phyloP scores from a whole-genome alignment of 2,113 vertebrate species.

The Phaethornis superciliosus region DNA sequence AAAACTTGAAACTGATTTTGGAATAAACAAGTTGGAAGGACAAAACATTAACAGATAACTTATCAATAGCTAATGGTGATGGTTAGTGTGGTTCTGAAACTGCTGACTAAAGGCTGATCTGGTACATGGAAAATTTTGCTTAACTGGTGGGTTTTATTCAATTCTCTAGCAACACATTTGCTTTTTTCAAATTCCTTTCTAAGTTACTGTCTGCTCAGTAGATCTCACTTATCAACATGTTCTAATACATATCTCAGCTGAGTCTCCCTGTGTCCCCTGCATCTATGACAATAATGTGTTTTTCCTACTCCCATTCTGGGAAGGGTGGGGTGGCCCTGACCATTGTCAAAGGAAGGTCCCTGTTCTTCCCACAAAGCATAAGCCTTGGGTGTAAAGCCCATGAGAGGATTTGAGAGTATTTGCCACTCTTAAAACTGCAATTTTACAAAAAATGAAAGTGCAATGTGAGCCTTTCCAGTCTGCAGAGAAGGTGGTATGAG shows the following conservation, averaged over 20 bases:
- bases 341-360: background rate
- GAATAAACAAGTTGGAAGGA: background rate
- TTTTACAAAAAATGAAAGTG: background rate
- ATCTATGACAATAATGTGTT: background rate
- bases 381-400: background rate
- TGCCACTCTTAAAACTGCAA: background rate
- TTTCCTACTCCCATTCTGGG: background rate
- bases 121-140: background rate
- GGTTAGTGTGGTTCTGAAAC: background rate
- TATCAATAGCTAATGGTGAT: background rate
- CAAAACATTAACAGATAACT: background rate
- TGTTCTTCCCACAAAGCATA: background rate
- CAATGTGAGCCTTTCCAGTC: background rate
- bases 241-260: background rate
- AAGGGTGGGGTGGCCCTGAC: background rate
- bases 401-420: background rate
- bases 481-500: background rate
- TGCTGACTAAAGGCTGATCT: background rate
- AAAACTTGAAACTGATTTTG: background rate
- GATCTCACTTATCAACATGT: accelerated
- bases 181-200: background rate
- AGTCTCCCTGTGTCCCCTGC: background rate
- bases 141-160: background rate
- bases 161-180: background rate
- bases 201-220: background rate